phyloP scores from a whole-genome alignment of 2,797 vertebrate genomes.

The Macroramphosus scolopax region DNA sequence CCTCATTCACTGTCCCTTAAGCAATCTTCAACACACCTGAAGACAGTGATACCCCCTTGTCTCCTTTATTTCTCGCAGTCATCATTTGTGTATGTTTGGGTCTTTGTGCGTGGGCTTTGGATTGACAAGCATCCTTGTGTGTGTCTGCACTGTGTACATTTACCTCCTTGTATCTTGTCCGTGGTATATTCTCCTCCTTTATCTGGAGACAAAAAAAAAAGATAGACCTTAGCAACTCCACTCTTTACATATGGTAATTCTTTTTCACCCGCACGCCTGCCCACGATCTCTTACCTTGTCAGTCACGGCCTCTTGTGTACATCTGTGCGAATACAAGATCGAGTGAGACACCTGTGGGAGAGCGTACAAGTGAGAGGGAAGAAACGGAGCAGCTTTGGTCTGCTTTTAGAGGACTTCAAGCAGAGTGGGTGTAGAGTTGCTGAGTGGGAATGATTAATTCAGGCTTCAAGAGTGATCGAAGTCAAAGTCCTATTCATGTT shows the following conservation, averaged over 20 bases:
- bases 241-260: conserved; percentile 74
- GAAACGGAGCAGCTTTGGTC: conserved; percentile 34
- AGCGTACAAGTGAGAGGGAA: no score
- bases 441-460: conserved; percentile 35
- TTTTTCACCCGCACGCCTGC: conserved; percentile 47
- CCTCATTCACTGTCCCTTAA: conserved; percentile 21
- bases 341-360: conserved; percentile 58
- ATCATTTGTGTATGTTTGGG: conserved; percentile 23
- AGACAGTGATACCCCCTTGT: conserved; percentile 34
- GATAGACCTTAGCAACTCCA: conserved; percentile 57
- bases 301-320: conserved; percentile 60
- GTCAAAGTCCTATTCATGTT: no score
- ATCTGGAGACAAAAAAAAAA: conserved; percentile 62
- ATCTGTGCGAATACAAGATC: conserved; percentile 53
- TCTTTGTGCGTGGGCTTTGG: conserved; percentile 22
- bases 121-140: conserved; percentile 13
- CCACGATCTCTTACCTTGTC: conserved; percentile 58
- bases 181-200: conserved; percentile 53
- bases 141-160: conserved; percentile 20
- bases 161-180: conserved; percentile 60
- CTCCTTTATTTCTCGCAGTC: conserved; percentile 17
- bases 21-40: conserved; percentile 48
- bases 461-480: conserved; percentile 15
- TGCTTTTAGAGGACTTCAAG: no score
- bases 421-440: conserved; percentile 20